Evolutionary conservation across 2,113 vertebrate genomes (phyloP).

Genomic region (Dolichotis patagonum): DNA sequence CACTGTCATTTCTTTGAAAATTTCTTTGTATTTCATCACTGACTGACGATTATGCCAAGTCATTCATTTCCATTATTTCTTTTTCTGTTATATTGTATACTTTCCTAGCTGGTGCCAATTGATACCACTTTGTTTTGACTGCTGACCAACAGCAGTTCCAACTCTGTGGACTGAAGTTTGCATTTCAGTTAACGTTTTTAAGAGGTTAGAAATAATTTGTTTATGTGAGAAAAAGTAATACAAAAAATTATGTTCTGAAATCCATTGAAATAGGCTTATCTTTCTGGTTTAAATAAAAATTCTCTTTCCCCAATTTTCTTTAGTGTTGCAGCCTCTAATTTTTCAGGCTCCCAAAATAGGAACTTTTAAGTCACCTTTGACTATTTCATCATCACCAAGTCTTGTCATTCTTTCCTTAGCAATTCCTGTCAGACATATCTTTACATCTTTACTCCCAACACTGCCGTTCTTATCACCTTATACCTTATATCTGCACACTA

Average conservation of each 20-base stretch:
- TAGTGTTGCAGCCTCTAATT: background rate
- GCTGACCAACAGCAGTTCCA: background rate
- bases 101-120: constrained; percentile 26
- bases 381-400: background rate
- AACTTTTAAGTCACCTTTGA: background rate
- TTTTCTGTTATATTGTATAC: constrained; percentile 13
- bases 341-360: background rate
- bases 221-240: background rate
- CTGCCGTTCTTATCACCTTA: background rate
- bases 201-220: constrained; percentile 41
- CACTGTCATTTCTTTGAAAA: constrained; percentile 8
- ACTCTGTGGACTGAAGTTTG: background rate
- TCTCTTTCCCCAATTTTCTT: background rate
- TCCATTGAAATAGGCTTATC: constrained; percentile 39
- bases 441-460: background rate
- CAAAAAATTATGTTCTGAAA: constrained; percentile 21
- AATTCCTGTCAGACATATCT: background rate
- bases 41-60: background rate
- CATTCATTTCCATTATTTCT: background rate
- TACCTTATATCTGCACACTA: background rate
- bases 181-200: constrained; percentile 27
- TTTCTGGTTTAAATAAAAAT: background rate
- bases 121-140: constrained; percentile 1
- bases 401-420: background rate
- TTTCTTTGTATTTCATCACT: background rate